Conservation (phyloP, 1,140 invertebrate genomes). For the Hycleus cichorii region DNA sequence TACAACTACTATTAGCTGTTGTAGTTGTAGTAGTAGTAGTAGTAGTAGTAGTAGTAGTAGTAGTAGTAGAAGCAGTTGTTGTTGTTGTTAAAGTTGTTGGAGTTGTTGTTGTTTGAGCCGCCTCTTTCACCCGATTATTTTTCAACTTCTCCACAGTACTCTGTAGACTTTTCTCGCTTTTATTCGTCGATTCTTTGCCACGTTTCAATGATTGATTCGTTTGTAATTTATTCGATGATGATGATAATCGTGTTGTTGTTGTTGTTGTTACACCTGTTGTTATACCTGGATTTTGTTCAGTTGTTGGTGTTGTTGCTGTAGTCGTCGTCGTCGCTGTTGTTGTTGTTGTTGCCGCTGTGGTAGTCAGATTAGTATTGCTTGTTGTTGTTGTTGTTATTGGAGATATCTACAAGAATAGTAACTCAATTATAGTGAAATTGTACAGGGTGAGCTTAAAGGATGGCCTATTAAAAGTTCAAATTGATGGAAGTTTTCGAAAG, state of each 20-base stretch:
- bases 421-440: too few species aligned
- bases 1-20: background rate
- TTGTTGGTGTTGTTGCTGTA: background rate
- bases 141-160: slow-evolving; percentile 35
- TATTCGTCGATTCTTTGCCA: slow-evolving; percentile 22
- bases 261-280: background rate
- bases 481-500: too few species aligned
- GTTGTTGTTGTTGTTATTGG: too few species aligned
- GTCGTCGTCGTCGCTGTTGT: background rate
- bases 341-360: too few species aligned
- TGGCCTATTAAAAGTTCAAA: too few species aligned
- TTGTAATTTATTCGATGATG: background rate
- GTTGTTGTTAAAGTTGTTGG: slow-evolving; percentile 1
- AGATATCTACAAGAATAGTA: too few species aligned
- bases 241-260: background rate
- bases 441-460: too few species aligned
- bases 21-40: background rate
- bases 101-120: background rate
- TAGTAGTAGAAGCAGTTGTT: background rate
- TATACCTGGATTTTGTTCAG: background rate
- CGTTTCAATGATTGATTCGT: background rate
- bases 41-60: background rate
- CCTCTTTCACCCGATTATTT: slow-evolving; percentile 26
- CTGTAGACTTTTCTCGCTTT: slow-evolving; percentile 37
- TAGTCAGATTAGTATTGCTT: too few species aligned